Percentiles rank a stretch among this genome's conserved stretches.
These are phyloP conservation scores for Scaptomyza hsui DNA, from an alignment of 1,140 invertebrate genomes.

Conservation along the genomic window DNA sequence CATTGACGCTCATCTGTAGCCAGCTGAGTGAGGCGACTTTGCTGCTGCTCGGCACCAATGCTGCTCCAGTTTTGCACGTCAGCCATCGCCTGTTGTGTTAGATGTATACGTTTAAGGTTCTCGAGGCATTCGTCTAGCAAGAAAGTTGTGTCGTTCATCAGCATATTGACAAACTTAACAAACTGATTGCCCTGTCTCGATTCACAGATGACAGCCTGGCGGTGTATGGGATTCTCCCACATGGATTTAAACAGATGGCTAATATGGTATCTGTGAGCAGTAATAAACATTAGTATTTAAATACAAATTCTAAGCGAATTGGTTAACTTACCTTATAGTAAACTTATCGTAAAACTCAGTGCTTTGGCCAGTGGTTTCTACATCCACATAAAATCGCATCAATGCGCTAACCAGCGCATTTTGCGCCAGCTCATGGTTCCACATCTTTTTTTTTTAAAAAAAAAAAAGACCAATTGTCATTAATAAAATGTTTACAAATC, in stretches of 20 bases:
- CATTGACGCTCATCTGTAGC: conserved; percentile 96
- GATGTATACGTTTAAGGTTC: conserved; percentile 97
- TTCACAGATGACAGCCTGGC: conserved; percentile 91
- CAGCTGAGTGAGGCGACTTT: conserved; percentile 91
- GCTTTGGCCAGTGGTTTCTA: conserved; percentile 98
- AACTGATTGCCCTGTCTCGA: conserved; percentile 95
- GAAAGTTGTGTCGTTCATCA: conserved; percentile 99
- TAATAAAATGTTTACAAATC: too few species aligned
- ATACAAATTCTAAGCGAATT: conserved; percentile 2
- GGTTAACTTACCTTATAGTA: conserved; percentile 89
- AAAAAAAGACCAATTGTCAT: neutral
- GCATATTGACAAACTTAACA: conserved; percentile 99
- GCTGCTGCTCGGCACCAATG: conserved; percentile 89
- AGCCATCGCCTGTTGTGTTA: conserved; percentile 93
- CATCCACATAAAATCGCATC: conserved; percentile 99
- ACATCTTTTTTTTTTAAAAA: conserved; percentile 88
- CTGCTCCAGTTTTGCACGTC: conserved; percentile 88
- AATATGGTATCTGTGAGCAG: conserved; percentile 91
- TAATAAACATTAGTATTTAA: neutral
- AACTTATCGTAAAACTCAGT: conserved; percentile 99
- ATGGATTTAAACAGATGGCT: conserved; percentile 97
- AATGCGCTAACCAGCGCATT: conserved; percentile 92
- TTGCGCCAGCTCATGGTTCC: conserved; percentile 94
- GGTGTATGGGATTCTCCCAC: conserved; percentile 89
- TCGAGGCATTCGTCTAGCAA: conserved; percentile 97